These are phyloP conservation scores for Chironomus tentans DNA, from an alignment of 2,888 invertebrate species.

Conservation along the genomic window DNA sequence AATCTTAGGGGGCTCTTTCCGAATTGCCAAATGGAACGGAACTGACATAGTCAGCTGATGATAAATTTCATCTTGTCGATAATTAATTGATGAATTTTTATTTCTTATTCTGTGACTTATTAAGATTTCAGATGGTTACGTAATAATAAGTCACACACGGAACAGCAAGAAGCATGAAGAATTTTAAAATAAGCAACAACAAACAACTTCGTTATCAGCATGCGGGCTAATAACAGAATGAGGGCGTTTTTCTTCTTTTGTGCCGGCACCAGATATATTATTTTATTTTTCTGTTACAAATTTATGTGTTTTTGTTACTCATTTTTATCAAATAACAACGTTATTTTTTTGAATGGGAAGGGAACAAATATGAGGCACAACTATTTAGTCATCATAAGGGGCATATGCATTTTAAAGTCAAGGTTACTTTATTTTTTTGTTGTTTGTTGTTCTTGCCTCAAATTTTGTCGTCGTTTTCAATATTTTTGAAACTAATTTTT, in stretches of 20 bases:
- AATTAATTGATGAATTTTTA: not conserved
- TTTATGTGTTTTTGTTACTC: constrained; percentile 2
- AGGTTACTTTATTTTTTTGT: not conserved
- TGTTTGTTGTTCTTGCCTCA: no score
- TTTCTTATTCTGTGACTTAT: no score
- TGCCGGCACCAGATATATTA: not conserved
- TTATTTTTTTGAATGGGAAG: not conserved
- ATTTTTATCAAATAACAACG: not conserved
- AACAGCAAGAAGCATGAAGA: not conserved
- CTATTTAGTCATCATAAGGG: constrained; percentile 14
- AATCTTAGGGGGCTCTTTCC: not conserved
- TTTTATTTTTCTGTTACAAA: constrained; percentile 13
- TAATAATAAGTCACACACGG: no score
- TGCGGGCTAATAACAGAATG: constrained; percentile 14
- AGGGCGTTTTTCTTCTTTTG: constrained; percentile 17
- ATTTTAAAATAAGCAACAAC: not conserved
- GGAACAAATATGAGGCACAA: not conserved
- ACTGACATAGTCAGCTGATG: not conserved
- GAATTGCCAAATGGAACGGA: not conserved
- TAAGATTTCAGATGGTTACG: no score
- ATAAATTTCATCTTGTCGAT: not conserved
- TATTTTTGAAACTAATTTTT: no score
- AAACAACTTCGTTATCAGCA: constrained; percentile 26
- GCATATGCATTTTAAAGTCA: not conserved
- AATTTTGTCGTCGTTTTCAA: no score